These are phyloP conservation scores for Marronus borbonicus DNA, from an alignment of 2,888 invertebrate genomes.

Conservation along the genomic window DNA sequence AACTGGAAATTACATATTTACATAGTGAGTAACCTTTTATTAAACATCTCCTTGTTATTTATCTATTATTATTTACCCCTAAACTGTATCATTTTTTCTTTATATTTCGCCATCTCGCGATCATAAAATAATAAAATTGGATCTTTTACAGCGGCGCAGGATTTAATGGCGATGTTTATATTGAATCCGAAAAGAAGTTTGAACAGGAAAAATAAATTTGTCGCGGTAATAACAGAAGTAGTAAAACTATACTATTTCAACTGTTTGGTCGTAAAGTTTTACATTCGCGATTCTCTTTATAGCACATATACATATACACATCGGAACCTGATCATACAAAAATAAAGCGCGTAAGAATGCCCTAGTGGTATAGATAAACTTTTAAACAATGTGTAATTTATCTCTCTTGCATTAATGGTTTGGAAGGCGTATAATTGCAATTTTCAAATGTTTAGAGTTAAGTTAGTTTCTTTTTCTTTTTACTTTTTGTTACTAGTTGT, in stretches of 20 bases:
- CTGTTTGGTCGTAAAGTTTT: constrained; percentile 62
- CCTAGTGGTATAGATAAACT: not conserved
- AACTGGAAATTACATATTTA: too few relatives aligned
- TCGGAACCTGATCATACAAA: not conserved
- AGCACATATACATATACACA: not conserved
- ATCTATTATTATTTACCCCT: not conserved
- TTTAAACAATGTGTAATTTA: too few relatives aligned
- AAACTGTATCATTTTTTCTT: constrained; percentile 9
- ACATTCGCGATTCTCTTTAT: constrained; percentile 45
- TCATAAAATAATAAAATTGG: constrained; percentile 33
- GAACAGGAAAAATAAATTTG: constrained; percentile 61
- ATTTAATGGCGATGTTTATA: constrained; percentile 45
- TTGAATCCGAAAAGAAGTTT: constrained; percentile 55
- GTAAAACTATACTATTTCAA: constrained; percentile 64
- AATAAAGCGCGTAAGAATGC: not conserved
- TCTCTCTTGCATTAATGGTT: too few relatives aligned
- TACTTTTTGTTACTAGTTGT: too few relatives aligned
- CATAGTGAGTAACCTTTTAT: too few relatives aligned
- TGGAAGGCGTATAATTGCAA: too few relatives aligned
- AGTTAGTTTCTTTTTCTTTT: too few relatives aligned
- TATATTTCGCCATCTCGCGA: not conserved
- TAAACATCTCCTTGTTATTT: too few relatives aligned
- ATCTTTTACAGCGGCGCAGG: constrained; percentile 36
- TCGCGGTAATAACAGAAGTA: constrained; percentile 61
- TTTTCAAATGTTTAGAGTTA: too few relatives aligned